Base-by-base conservation (phyloP, 2,113 vertebrate genomes). In the Eidolon helvum region DNA sequence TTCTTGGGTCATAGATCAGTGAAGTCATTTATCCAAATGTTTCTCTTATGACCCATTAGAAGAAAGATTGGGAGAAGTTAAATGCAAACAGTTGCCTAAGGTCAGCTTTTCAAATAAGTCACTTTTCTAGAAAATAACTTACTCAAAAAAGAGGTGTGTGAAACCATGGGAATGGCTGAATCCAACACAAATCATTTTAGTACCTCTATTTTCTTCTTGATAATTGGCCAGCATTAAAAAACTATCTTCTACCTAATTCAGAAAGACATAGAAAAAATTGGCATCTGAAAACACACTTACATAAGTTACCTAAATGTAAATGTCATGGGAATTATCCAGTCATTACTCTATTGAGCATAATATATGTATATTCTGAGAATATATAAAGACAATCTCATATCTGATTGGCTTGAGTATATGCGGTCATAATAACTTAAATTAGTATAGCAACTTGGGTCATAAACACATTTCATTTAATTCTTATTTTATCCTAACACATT, bases 361-460 rank as follows among this genome's bases (percentile, higher is more conserved):
- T 30, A 19, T 19, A 57, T 59, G 48, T 35, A 40, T 91, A 50
- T 50, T 50, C 50, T 50, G 50, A 50, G 50, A 50, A 50, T 50
- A 16, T 50, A 50, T 50, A 50, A 16, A 50, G 50, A 50, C 50
- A 15, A 50, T 10, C 48, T 77, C 74, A 30, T 30, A 5, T 90
- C 55, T 59, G 68, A 83, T 48, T 80, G 55, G 2, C 33, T 91
- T 77, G 35, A 72, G 77, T 66, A 33, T 50, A 69, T 63, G 40
- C 75, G 45, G 26, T 97, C 88, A 79, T 59, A 35, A 69, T 57
- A 45, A 80, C 65, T 93, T 84, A 91, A 90, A 87, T 87, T 40
- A 84, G 72, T 7, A 61, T 77, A 87, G 74, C 40, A 94, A 74
- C 22, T 78, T 86, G 88, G 19, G 50, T 87, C 82, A 83, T 55